Evolutionary conservation across 2,797 vertebrate genomes (phyloP), one percentile per base, ranked within the genome.

Genomic region (Sebastes steindachneri): DNA sequence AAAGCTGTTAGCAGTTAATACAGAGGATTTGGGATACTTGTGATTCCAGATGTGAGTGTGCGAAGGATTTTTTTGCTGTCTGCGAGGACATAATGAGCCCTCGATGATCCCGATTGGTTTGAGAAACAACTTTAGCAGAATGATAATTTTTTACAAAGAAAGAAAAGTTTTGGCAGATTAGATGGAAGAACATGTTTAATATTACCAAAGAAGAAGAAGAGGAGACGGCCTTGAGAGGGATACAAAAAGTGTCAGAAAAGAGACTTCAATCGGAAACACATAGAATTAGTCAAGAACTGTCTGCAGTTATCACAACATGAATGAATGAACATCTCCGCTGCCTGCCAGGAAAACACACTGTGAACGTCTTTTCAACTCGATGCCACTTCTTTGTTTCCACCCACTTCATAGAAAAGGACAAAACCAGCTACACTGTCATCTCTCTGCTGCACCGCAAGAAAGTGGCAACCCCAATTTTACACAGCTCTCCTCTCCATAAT

Each of bases 241-340:
- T 4, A 66, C 28, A 68, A 19, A 60, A 29, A 66, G 31, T 28
- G n/a, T 54, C 9, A 19, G 66, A 73, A 57, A 45, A 35, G 60
- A 55, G 17, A 55, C 1, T 29, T 35, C 3, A 8, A 48, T 3
- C 10, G 17, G 60, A 63, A 68, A 45, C 53, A 15, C 4, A 37
- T 51, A 37, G 58, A 66, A 57, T 54, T 23, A 58, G 57, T 21
- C 6, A 2, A 26, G 37, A 75, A 53, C 14, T 10, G 65, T 73
- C 75, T 68, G 41, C 58, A 75, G 59, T 77, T 75, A 73, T 74
- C 55, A 58, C 33, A n/a, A 45, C 83, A 54, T 64, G 63, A 80
- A 64, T 75, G 65, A 77, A 64, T 19, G 3, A 57, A 62, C 21
- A 23, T 70, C 57, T 57, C 67, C 29, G 54, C 58, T 17, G 65